Conservation (phyloP, 2,888 invertebrate species). For the Lepidocyrtoides sp. region DNA sequence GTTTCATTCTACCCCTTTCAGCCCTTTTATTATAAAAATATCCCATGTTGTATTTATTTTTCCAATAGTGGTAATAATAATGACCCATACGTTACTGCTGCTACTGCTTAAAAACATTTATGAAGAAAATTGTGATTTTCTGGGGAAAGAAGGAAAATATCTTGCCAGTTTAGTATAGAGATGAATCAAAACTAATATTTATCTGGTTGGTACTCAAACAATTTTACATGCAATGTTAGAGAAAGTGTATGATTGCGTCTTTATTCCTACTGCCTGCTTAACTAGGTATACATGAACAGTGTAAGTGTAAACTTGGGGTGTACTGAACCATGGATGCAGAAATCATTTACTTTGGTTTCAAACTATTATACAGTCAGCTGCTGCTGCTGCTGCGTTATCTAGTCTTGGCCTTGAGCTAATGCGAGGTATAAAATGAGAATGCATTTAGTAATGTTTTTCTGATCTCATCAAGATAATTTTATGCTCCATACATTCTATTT, state of each 20-base stretch:
- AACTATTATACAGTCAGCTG: no score
- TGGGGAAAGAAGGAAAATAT: not conserved
- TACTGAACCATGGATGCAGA: constrained; percentile 46
- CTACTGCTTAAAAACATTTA: not conserved
- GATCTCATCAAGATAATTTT: constrained; percentile 67
- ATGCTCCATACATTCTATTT: not conserved
- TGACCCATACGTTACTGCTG: constrained; percentile 45
- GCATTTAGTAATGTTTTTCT: constrained; percentile 47
- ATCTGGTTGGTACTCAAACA: not conserved
- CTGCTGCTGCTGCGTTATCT: constrained; percentile 2
- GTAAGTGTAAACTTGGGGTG: constrained; percentile 34
- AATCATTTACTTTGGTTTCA: no score
- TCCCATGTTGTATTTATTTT: constrained; percentile 65
- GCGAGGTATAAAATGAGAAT: not conserved
- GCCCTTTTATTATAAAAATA: constrained; percentile 23
- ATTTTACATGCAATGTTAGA: not conserved
- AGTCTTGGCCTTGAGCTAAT: constrained; percentile 62
- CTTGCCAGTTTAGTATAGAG: not conserved
- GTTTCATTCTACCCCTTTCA: constrained; percentile 60
- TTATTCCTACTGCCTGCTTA: no score
- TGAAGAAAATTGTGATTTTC: not conserved
- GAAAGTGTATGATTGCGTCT: no score
- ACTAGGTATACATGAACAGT: no score
- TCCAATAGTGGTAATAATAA: constrained; percentile 67
- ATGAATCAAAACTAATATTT: constrained; percentile 37